These are phyloP conservation scores for Leptoclinus maculatus DNA, from an alignment of 2,797 vertebrate genomes.

Conservation along the genomic window DNA sequence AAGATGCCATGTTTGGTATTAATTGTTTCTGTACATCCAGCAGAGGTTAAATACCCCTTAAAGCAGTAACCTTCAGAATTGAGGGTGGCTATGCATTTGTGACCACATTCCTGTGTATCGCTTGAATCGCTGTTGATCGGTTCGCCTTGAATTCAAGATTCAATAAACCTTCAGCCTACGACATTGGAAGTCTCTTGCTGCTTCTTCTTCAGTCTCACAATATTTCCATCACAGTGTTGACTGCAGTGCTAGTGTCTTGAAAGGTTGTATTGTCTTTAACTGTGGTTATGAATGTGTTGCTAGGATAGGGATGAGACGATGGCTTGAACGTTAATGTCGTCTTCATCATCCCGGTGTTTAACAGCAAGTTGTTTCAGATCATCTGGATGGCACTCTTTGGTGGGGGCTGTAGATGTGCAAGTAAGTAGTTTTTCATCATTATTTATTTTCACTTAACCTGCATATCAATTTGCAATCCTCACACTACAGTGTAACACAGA, in stretches of 20 bases:
- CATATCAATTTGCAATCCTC: not conserved
- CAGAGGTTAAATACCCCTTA: too few relatives aligned
- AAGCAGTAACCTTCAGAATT: not conserved
- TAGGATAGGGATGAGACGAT: not conserved
- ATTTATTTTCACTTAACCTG: not conserved
- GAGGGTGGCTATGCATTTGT: too few relatives aligned
- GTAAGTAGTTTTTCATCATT: not conserved
- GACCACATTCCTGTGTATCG: not conserved
- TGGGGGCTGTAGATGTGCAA: not conserved
- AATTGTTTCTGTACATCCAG: too few relatives aligned
- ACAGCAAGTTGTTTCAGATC: not conserved
- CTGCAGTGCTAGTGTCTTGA: not conserved
- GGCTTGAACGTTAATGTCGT: not conserved
- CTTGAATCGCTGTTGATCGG: not conserved
- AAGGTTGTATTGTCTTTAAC: not conserved
- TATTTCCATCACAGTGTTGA: not conserved
- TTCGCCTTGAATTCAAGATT: not conserved
- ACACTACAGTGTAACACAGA: not conserved
- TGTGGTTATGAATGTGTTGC: not conserved
- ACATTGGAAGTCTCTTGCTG: not conserved
- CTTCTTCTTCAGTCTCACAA: not conserved
- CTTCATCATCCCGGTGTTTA: not conserved
- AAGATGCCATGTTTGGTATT: too few relatives aligned
- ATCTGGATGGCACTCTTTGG: not conserved
- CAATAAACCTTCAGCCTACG: not conserved